phyloP scores from a whole-genome alignment of 1,140 invertebrate genomes.

The Laodelphax striatellus region DNA sequence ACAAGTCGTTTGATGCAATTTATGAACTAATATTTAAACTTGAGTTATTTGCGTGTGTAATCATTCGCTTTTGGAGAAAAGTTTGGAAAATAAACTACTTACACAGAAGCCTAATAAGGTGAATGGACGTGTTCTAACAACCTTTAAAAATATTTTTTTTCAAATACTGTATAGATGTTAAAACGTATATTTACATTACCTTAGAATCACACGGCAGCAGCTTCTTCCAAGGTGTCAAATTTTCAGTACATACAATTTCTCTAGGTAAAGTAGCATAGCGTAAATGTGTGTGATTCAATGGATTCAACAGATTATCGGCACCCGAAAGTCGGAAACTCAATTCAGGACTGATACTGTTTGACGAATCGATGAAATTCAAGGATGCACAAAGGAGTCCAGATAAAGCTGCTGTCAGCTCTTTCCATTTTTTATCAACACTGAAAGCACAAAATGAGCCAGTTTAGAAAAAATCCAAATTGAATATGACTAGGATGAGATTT shows the following conservation, averaged over 20 bases:
- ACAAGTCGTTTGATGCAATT: no score
- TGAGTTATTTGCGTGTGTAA: no score
- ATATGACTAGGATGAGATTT: no score
- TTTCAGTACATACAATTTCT: constrained; percentile 97
- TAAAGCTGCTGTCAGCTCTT: constrained; percentile 72
- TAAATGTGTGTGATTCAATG: constrained; percentile 43
- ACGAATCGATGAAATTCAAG: constrained; percentile 87
- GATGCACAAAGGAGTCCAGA: constrained; percentile 93
- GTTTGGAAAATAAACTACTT: no score
- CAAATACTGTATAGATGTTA: no score
- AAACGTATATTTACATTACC: no score
- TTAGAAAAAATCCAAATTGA: constrained; percentile 8
- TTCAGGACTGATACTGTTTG: constrained; percentile 73
- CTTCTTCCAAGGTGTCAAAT: constrained; percentile 97
- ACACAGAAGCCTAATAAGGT: no score
- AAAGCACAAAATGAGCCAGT: constrained; percentile 10
- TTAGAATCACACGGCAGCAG: constrained; percentile 83
- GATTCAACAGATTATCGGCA: constrained; percentile 33
- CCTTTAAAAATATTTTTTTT: no score
- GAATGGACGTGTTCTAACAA: no score
- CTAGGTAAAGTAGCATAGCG: constrained; percentile 81
- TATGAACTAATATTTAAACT: no score
- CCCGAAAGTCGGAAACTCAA: constrained; percentile 71
- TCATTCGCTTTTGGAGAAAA: no score
- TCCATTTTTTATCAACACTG: constrained; percentile 73